A percentile compares a stretch with the other conserved stretches of the same genome.
Evolutionary conservation across 2,797 vertebrate genomes (phyloP).

Genomic region (Kryptolebias ocellatus): DNA sequence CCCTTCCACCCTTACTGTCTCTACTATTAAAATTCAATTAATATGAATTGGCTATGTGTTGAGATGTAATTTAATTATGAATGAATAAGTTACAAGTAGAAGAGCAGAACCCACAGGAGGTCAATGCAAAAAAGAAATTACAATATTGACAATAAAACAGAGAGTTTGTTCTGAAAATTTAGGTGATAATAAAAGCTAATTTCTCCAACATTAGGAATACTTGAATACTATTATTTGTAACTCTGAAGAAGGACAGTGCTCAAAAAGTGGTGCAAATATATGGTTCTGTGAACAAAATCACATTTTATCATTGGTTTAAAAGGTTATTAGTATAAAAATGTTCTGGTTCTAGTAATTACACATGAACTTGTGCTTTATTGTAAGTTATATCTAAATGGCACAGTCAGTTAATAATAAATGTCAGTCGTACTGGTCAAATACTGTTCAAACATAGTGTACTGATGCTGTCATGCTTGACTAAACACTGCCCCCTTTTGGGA

Average conservation of each 20-base stretch:
- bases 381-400: not conserved
- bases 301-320: not conserved
- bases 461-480: slow-evolving; percentile 17
- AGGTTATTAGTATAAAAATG: slow-evolving; percentile 6
- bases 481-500: slow-evolving; percentile 71
- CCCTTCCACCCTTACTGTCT: slow-evolving; percentile 57
- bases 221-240: slow-evolving; percentile 36
- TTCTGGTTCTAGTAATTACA: slow-evolving; percentile 8
- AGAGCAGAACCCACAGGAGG: slow-evolving; percentile 54
- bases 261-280: slow-evolving; percentile 1
- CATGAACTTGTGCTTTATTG: not conserved
- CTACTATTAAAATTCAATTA: slow-evolving; percentile 78
- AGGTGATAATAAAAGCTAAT: slow-evolving; percentile 52
- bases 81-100: slow-evolving; percentile 73
- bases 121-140: slow-evolving; percentile 72
- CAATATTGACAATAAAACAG: slow-evolving; percentile 71
- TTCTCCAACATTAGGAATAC: slow-evolving; percentile 34
- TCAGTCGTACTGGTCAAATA: slow-evolving; percentile 20
- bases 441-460: not conserved
- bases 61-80: slow-evolving; percentile 76
- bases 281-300: not conserved
- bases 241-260: slow-evolving; percentile 8
- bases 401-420: slow-evolving; percentile 38
- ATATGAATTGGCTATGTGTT: slow-evolving; percentile 66
- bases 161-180: slow-evolving; percentile 48